Percentiles rank a stretch among this genome's conserved stretches.
Conservation (phyloP, 2,113 vertebrate genomes). For the Brachirus orientalis region DNA sequence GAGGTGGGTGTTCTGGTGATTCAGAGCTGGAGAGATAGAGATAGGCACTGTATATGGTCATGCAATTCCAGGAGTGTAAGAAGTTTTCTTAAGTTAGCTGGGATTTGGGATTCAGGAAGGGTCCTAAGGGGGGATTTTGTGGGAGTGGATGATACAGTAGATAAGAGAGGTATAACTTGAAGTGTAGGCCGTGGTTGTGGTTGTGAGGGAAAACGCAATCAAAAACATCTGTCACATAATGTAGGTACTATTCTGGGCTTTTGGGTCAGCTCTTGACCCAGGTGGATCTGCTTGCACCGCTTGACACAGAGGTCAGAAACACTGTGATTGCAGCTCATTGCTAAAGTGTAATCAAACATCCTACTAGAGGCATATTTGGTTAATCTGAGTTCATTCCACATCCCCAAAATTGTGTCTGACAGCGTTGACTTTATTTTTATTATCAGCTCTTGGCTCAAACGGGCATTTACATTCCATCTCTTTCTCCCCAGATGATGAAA, state of each 20-base stretch:
- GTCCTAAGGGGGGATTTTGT: conserved; percentile 18
- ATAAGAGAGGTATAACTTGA: conserved; percentile 15
- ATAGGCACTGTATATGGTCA: conserved; percentile 1
- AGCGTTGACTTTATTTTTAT: conserved; percentile 40
- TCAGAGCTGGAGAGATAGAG: not conserved
- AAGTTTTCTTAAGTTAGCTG: conserved; percentile 7
- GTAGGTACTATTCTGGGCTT: conserved; percentile 33
- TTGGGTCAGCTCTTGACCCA: conserved; percentile 40
- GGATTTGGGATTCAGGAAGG: conserved; percentile 11
- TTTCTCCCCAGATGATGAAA: conserved; percentile 33
- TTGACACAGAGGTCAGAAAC: conserved; percentile 38
- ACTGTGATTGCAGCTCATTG: conserved; percentile 52
- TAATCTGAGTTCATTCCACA: conserved; percentile 50
- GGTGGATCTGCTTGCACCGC: conserved; percentile 39
- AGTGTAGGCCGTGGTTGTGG: conserved; percentile 12
- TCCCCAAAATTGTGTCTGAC: conserved; percentile 61
- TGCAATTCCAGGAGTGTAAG: conserved; percentile 15
- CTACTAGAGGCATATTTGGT: conserved; percentile 39
- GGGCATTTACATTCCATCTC: conserved; percentile 39
- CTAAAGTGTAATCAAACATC: conserved; percentile 33
- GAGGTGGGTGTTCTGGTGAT: conserved; percentile 20
- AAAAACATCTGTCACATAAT: conserved; percentile 53
- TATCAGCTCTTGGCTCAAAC: conserved; percentile 43
- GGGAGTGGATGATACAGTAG: not conserved
- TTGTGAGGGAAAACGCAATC: conserved; percentile 29